phyloP scores from a whole-genome alignment of 2,113 vertebrate genomes.

The Tetrax tetrax region DNA sequence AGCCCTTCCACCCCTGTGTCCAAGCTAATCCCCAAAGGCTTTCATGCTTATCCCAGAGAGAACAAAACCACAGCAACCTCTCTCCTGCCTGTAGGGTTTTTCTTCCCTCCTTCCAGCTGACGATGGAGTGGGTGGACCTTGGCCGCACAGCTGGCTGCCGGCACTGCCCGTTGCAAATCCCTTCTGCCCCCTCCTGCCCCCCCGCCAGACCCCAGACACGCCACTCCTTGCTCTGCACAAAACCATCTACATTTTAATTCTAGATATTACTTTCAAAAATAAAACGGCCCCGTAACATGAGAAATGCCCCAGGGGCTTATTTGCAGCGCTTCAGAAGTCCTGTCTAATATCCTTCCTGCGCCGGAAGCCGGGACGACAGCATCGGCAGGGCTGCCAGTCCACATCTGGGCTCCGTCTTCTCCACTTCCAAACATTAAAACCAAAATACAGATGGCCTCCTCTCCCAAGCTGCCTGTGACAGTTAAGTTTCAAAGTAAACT shows the following conservation, averaged over 20 bases:
- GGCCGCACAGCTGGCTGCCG: neutral
- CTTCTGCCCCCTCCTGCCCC: neutral
- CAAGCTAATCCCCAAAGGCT: neutral
- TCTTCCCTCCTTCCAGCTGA: neutral
- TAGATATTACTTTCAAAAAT: neutral
- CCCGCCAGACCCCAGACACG: neutral
- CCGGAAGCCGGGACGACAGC: neutral
- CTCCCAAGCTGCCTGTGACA: neutral
- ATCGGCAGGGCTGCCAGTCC: neutral
- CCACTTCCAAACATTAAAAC: neutral
- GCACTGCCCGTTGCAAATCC: neutral
- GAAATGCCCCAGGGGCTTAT: neutral
- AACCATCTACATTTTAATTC: neutral
- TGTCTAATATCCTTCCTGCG: neutral
- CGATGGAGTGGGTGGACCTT: neutral
- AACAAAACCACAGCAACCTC: neutral
- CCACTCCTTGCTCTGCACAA: neutral
- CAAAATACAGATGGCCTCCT: slow-evolving; percentile 6
- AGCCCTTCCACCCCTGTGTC: neutral
- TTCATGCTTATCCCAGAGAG: neutral
- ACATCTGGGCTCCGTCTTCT: neutral
- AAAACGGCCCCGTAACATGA: neutral
- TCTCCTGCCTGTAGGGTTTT: neutral
- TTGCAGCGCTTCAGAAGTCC: neutral
- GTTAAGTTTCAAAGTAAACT: neutral